Evolutionary conservation across 2,797 vertebrate species (phyloP).

Genomic region (Gephyroberyx darwinii): DNA sequence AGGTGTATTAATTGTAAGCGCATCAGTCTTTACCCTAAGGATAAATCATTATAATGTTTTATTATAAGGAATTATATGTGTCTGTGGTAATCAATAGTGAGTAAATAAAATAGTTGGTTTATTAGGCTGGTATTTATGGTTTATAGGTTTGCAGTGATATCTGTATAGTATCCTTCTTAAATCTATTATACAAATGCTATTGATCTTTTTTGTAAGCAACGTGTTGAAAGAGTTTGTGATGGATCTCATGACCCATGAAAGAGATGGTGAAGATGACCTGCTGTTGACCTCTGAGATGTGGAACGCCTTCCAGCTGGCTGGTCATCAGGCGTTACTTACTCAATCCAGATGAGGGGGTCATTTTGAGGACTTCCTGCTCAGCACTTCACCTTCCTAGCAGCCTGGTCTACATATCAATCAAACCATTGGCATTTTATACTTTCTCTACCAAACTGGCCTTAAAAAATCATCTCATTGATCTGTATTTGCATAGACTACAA

Average conservation of each 20-base stretch:
- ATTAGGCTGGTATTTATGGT: background rate
- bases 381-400: background rate
- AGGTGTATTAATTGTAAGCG: too few relatives aligned
- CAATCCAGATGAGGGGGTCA: background rate
- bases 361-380: background rate
- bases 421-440: slow-evolving; percentile 28
- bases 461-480: slow-evolving; percentile 29
- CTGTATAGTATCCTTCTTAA: background rate
- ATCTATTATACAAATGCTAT: background rate
- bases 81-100: background rate
- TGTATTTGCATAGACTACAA: slow-evolving; percentile 42
- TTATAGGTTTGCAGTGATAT: background rate
- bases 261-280: background rate
- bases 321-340: background rate
- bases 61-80: background rate
- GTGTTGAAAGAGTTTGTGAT: too few relatives aligned
- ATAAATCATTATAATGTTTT: background rate
- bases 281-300: background rate
- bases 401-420: background rate
- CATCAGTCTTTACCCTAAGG: background rate
- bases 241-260: background rate
- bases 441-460: background rate
- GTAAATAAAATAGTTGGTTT: slow-evolving; percentile 24
- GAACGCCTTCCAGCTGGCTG: background rate
- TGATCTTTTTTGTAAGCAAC: too few relatives aligned